Percentiles rank a stretch among this genome's conserved stretches.
phyloP scores from a whole-genome alignment of 2,797 vertebrate species.

The Clamator glandarius region DNA sequence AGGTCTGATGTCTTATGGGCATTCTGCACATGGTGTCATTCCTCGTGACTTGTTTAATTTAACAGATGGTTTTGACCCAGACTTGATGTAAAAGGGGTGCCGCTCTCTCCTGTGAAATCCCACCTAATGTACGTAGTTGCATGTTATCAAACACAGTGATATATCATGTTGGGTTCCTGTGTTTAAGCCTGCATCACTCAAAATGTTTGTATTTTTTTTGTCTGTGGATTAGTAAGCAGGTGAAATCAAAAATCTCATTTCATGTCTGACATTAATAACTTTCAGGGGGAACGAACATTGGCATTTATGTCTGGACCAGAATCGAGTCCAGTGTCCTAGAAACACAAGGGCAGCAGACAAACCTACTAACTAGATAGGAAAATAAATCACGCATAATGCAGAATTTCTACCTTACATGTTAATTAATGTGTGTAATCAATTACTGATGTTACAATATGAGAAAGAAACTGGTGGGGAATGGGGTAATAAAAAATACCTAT shows the following conservation, averaged over 20 bases:
- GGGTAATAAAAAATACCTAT: constrained; percentile 93
- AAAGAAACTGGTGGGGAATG: constrained; percentile 82
- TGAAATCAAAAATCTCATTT: constrained; percentile 88
- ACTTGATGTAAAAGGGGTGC: constrained; percentile 72
- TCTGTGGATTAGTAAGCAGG: constrained; percentile 81
- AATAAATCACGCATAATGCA: constrained; percentile 90
- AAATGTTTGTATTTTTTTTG: constrained; percentile 31
- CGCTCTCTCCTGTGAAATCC: constrained; percentile 72
- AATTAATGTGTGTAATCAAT: constrained; percentile 93
- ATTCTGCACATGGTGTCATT: constrained; percentile 50
- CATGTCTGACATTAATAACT: constrained; percentile 88
- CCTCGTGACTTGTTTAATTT: constrained; percentile 79
- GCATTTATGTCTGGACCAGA: constrained; percentile 84
- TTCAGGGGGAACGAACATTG: constrained; percentile 85
- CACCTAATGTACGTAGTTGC: constrained; percentile 75
- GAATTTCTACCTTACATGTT: constrained; percentile 90
- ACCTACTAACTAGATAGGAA: constrained; percentile 86
- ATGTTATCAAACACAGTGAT: constrained; percentile 72
- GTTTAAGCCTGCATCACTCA: constrained; percentile 77
- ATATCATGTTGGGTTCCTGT: constrained; percentile 73
- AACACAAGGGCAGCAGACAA: constrained; percentile 84
- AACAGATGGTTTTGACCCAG: constrained; percentile 75
- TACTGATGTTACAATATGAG: constrained; percentile 87
- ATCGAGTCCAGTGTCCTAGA: constrained; percentile 84
- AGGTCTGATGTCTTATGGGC: constrained; percentile 53